Evolutionary conservation across 2,113 vertebrate genomes (phyloP).

Genomic region (Mohoua ochrocephala): DNA sequence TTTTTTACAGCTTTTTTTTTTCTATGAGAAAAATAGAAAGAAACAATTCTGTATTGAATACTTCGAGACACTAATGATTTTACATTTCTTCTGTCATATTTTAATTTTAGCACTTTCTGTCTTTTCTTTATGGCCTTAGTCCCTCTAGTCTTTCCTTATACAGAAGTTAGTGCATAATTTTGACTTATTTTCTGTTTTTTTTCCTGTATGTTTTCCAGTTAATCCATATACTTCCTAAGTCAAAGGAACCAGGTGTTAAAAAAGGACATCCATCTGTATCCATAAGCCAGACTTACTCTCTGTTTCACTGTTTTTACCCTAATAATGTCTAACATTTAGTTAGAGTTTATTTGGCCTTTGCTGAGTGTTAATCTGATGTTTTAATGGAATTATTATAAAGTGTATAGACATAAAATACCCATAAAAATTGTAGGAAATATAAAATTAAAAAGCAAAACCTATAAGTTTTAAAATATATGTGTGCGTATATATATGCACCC

Average conservation of each 20-base stretch:
- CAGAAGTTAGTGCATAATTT: neutral
- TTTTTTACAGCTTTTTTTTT: neutral
- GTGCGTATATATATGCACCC: rapidly evolving
- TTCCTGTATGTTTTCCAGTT: neutral
- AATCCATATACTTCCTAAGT: neutral
- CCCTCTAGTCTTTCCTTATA: neutral
- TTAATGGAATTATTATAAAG: neutral
- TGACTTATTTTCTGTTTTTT: neutral
- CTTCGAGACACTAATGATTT: neutral
- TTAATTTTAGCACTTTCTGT: neutral
- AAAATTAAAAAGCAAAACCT: neutral
- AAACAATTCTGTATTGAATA: neutral
- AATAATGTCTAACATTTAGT: neutral
- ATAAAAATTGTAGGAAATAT: neutral
- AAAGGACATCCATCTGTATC: neutral
- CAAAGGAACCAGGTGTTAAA: neutral
- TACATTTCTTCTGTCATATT: neutral
- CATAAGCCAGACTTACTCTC: neutral
- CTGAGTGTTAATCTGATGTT: neutral
- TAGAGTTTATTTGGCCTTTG: neutral
- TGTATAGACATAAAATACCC: neutral
- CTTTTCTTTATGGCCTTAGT: neutral
- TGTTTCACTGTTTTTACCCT: neutral
- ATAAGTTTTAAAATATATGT: neutral
- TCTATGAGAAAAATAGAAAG: neutral